Evolutionary conservation across 2,113 vertebrate species (phyloP), one percentile per base, ranked within the genome.

Genomic region (Willisornis vidua): DNA sequence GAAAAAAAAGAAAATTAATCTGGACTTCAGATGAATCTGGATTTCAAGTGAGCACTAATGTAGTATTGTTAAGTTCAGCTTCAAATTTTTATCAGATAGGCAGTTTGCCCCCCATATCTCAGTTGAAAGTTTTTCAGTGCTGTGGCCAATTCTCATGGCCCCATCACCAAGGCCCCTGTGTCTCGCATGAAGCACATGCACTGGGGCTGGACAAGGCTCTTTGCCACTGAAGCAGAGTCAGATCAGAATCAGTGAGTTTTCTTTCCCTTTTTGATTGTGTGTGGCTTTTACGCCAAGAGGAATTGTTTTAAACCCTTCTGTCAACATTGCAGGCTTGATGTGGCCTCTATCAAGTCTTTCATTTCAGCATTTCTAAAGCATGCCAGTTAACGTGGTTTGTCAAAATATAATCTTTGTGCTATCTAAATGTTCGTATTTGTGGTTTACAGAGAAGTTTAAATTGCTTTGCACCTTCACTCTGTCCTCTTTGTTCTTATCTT

Each of bases 141-240:
- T 39, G 0, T 8, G 8, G 19, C 19, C 15, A n/a, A 0, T 29
- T 75, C 73, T 75, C 2, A 1, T 4, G 43, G 76, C 12, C 28
- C 63, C 35, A 22, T 59, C 2, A 6, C 55, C n/a, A 43, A 24
- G 46, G 25, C 12, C 12, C 24, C 6, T 1, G 9, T 25, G 7
- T 35, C n/a, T 29, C 46, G 16, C n/a, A 14, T 20, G 61, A 33
- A 65, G 65, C 31, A 15, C 0, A 0, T 43, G 17, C 3, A 11
- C 37, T 7, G 19, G 67, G 28, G 20, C 54, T 18, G 26, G 59
- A 8, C 33, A 9, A 1, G 1, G 49, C 3, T 7, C 39, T 49
- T 72, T 0, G 1, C 39, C 83, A 71, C 17, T 2, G 0, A 35
- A 74, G 23, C 16, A 0, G 12, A 35, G 48, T 18, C 26, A 13